These are phyloP conservation scores for Boulengeromyrus knoepffleri DNA, from an alignment of 2,113 vertebrate genomes.

Conservation along the genomic window DNA sequence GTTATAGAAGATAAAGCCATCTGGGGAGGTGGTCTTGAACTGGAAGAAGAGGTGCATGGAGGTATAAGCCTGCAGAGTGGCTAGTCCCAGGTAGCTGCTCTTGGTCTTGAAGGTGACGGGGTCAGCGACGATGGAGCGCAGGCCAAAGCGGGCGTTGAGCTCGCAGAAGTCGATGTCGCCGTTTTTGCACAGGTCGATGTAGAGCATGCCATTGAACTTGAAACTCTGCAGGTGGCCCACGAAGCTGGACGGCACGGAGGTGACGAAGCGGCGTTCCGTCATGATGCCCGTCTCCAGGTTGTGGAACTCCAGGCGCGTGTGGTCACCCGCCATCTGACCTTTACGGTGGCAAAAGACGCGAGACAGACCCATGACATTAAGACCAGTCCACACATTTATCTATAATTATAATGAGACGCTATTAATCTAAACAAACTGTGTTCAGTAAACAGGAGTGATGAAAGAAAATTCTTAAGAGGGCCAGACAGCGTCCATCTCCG, in stretches of 20 bases:
- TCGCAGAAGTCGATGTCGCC: conserved; percentile 95
- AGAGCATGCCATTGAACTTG: conserved; percentile 89
- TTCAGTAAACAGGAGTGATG: not conserved
- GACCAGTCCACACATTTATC: not conserved
- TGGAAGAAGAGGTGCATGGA: conserved; percentile 99
- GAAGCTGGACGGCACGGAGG: conserved; percentile 83
- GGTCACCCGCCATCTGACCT: conserved; percentile 94
- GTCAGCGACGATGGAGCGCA: conserved; percentile 90
- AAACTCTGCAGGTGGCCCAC: conserved; percentile 94
- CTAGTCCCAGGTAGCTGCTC: conserved; percentile 88
- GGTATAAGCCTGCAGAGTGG: conserved; percentile 90
- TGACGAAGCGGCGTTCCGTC: conserved; percentile 87
- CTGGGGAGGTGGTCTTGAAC: conserved; percentile 91
- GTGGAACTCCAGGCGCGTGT: conserved; percentile 93
- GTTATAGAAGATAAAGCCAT: conserved; percentile 95
- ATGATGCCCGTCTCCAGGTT: conserved; percentile 93
- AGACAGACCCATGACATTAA: not conserved
- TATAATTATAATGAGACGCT: not conserved
- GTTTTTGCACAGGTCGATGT: conserved; percentile 97
- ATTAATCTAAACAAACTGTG: not conserved
- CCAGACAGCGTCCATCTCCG: not conserved
- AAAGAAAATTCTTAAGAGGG: not conserved
- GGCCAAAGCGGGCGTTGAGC: conserved; percentile 89
- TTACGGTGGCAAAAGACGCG: not conserved
- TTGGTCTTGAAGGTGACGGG: conserved; percentile 94